Evolutionary conservation across 2,888 invertebrate species (phyloP), one percentile per base, ranked within the genome.

Genomic region (Lissonota sp.): DNA sequence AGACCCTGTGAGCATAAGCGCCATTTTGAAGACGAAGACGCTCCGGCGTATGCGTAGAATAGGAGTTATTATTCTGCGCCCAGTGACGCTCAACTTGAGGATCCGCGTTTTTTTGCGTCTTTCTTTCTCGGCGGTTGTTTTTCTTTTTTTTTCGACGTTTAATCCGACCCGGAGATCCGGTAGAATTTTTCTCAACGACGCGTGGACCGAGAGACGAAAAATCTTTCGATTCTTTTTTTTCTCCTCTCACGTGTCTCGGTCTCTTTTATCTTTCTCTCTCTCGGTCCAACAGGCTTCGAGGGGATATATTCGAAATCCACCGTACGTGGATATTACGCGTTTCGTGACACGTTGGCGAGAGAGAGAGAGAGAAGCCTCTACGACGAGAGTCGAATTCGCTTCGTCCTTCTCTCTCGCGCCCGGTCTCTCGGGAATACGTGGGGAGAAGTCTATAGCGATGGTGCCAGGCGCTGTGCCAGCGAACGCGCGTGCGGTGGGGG

Each of bases 21-120:
- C 74, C 74, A 81, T 81, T 72, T 81, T 78, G 78, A 70, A 55
- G 57, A 70, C 40, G 58, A 46, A 49, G 60, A 67, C 49, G 26
- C 55, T 37, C 16, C 10, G 62, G 8, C 42, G 37, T 44, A 16
- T 14, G 40, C 16, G 26, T 26, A 26, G 26, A 26, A 26, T 26
- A 53, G 57, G 72, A 69, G 57, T 77, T 78, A 81, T 73, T 67
- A 66, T 79, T 71, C 39, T 3, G 26, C 66, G 40, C 5, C 16
- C 55, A 12, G 73, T 62, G 90, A 26, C 82, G 70, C 90, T 89
- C 90, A 89, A 86, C 42, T 39, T 39, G 83, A 16, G 88, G 87
- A 55, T 80, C 69, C 49, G 5, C n/a, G 42, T 14, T 12, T 37
- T 58, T 14, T 26, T 46, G 37, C 55, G 55, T 14, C 44, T 4